Base-by-base conservation (phyloP, 2,888 invertebrate species). In the Lissocephala sabroskyi region DNA sequence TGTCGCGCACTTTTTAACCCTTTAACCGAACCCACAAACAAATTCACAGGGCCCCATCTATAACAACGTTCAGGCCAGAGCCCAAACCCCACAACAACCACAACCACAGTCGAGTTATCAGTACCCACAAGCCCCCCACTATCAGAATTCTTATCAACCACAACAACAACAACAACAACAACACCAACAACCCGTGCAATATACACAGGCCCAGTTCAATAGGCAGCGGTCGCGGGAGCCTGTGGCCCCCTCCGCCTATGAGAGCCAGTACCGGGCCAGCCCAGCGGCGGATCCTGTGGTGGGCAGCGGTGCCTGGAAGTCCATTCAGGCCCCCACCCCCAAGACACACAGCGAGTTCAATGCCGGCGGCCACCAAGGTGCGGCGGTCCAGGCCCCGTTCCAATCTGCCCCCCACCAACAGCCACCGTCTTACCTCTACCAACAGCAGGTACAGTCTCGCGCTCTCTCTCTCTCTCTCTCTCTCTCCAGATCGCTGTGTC, bases 201-300 rank as follows among this genome's bases (percentile, higher is more conserved):
- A 81, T 49, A 65, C 63, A 35, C 80, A 79, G 65, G 76, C 71
- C 18, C 79, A 79, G 59, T 79, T 63, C 59, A 66, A 58, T 57
- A 63, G 76, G 49, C 71, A 78, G 35, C 62, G 58, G 49, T 71
- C 80, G 35, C 63, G 64, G 59, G 76, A 79, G 50, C 65, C 78
- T 42, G 56, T 45, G 29, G 29, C 17, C 6, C 42, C 11, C 18
- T 29, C 23, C 16, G 23, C 29, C n/a, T 14, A 26, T 2, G 28
- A 13, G 16, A 39, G 16, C 19, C 39, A 39, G n/a, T 39, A 39
- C 19, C n/a, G n/a, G n/a, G n/a, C n/a, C n/a, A n/a, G n/a, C n/a
- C n/a, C n/a, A n/a, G n/a, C n/a, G n/a, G n/a, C n/a, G 6, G 52
- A 53, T 44, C 56, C 46, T 42, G 35, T 30, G 29, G 50, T n/a